Conservation (phyloP, 92 coral and sea anemone genomes). For the Zoanthus gigantus region DNA sequence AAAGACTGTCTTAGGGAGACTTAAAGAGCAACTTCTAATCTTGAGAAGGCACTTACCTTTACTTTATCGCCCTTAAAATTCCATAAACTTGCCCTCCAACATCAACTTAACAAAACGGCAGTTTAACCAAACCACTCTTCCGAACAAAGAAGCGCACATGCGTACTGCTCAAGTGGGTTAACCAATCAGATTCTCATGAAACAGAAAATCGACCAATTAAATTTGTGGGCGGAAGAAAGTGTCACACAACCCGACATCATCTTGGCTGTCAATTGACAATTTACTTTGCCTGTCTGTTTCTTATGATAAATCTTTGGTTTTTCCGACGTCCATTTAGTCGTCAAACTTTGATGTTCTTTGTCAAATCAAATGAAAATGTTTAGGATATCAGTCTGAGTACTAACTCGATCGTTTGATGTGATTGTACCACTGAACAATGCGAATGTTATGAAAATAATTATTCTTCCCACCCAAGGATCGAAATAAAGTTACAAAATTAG, state of each 20-base stretch:
- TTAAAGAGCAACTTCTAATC: not conserved
- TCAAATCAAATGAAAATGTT: too few species aligned
- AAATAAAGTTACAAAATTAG: too few species aligned
- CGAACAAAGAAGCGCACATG: not conserved
- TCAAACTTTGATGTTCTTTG: too few species aligned
- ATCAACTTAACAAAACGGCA: not conserved
- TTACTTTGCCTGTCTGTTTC: not conserved
- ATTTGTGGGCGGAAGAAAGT: not conserved
- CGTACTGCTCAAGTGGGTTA: not conserved
- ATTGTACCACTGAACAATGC: too few species aligned
- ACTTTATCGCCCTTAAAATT: not conserved
- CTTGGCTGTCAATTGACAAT: not conserved
- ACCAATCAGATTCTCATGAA: not conserved
- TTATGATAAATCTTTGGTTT: not conserved
- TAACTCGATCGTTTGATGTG: too few species aligned
- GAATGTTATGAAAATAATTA: too few species aligned
- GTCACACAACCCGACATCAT: not conserved
- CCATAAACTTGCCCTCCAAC: not conserved
- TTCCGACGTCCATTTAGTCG: not conserved
- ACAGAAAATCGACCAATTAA: not conserved
- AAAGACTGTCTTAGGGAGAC: not conserved
- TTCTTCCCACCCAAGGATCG: too few species aligned
- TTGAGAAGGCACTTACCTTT: not conserved
- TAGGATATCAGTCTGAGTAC: too few species aligned
- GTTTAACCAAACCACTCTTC: too few species aligned